Evolutionary conservation across 2,113 vertebrate species (phyloP).

Genomic region (Vombatus ursinus): DNA sequence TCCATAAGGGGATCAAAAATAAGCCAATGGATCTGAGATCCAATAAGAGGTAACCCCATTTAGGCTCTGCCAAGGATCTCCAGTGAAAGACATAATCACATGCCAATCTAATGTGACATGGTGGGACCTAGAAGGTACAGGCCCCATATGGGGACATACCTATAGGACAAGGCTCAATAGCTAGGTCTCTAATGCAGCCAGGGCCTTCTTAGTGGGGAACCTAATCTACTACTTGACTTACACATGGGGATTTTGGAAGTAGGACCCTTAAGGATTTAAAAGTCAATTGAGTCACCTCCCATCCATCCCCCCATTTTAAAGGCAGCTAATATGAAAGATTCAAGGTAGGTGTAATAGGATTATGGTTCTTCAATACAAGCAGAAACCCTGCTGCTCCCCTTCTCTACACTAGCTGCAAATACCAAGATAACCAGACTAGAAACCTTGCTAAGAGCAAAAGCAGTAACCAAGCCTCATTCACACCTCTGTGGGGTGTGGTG

Average conservation of each 20-base stretch:
- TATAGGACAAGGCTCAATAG: slow-evolving; percentile 25
- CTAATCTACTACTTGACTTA: slow-evolving; percentile 75
- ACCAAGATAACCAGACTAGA: background rate
- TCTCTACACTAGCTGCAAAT: slow-evolving; percentile 57
- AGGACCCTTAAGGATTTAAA: slow-evolving; percentile 72
- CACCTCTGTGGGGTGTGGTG: background rate
- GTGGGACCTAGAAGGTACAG: background rate
- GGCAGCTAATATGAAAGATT: slow-evolving; percentile 8
- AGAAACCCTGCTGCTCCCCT: slow-evolving; percentile 59
- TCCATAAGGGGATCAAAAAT: slow-evolving; percentile 6
- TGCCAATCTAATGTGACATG: background rate
- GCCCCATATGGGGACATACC: background rate
- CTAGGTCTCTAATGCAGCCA: slow-evolving; percentile 38
- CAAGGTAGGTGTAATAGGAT: slow-evolving; percentile 69
- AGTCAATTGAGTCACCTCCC: slow-evolving; percentile 67
- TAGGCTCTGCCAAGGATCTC: slow-evolving; percentile 26
- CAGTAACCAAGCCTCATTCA: background rate
- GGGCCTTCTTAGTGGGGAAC: slow-evolving; percentile 59
- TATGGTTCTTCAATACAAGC: slow-evolving; percentile 52
- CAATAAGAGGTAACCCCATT: background rate
- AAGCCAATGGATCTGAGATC: slow-evolving; percentile 11
- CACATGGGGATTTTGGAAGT: slow-evolving; percentile 60
- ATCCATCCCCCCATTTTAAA: background rate
- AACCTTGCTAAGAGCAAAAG: slow-evolving; percentile 46
- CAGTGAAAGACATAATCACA: slow-evolving; percentile 14